Evolutionary conservation across 30 jellyfish, hydroid and myxozoan species (phyloP).

Genomic region (Sanderia malayensis): DNA sequence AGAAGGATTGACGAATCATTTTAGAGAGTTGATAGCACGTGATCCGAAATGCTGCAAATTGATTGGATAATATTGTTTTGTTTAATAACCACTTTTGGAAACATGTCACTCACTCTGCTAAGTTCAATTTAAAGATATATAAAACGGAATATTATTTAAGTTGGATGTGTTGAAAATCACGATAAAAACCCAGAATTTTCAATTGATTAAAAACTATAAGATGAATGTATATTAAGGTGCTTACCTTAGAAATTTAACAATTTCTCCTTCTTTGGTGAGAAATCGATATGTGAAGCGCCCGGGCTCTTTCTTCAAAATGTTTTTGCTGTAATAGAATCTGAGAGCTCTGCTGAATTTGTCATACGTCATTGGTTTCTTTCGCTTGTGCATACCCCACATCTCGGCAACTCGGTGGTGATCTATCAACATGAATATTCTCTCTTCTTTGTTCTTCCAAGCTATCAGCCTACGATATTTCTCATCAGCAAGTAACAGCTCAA

Average conservation of each 20-base stretch:
- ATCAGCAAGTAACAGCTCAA: constrained; percentile 53
- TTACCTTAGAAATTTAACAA: constrained; percentile 28
- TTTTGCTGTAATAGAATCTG: constrained; percentile 69
- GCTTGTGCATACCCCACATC: constrained; percentile 78
- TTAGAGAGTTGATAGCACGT: too few species aligned
- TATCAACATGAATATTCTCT: constrained; percentile 56
- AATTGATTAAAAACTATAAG: too few species aligned
- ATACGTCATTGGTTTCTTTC: constrained; percentile 71
- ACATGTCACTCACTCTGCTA: too few species aligned
- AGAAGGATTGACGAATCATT: too few species aligned
- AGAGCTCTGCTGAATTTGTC: constrained; percentile 79
- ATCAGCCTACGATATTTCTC: constrained; percentile 46
- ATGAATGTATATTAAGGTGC: too few species aligned
- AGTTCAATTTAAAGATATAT: too few species aligned
- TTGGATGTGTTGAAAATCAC: too few species aligned
- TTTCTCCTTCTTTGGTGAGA: constrained; percentile 51
- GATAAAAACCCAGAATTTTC: too few species aligned
- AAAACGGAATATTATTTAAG: too few species aligned
- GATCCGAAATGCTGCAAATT: too few species aligned
- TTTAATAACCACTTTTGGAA: too few species aligned
- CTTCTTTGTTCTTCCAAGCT: constrained; percentile 65
- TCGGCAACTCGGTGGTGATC: constrained; percentile 76
- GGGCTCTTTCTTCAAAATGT: constrained; percentile 64
- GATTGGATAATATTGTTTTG: too few species aligned
- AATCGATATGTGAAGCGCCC: constrained; percentile 69